Percentiles rank a stretch among this genome's conserved stretches.
Conservation (phyloP, 2,888 invertebrate genomes). For the Cistogaster globosa region DNA sequence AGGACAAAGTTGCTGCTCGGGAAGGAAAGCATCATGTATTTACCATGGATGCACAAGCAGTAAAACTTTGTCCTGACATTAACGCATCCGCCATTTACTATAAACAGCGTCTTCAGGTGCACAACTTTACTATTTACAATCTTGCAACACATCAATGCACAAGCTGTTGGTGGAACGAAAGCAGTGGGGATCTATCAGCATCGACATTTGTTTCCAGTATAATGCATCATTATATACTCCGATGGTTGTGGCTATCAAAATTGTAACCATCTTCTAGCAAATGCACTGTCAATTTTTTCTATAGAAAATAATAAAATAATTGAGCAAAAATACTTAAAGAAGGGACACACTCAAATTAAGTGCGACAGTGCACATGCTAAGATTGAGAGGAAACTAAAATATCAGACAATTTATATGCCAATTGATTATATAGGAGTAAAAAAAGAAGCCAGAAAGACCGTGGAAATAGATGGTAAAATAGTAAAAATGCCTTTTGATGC, state of each 20-base stretch:
- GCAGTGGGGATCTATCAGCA: background rate
- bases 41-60: too few relatives aligned
- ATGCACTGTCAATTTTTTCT: constrained; percentile 8
- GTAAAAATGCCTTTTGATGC: too few relatives aligned
- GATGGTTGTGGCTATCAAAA: constrained; percentile 5
- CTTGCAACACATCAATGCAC: constrained; percentile 2
- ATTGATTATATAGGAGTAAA: constrained; percentile 4
- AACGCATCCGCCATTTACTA: too few relatives aligned
- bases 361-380: constrained; percentile 5
- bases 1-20: background rate
- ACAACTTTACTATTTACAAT: constrained; percentile 9
- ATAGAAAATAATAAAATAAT: constrained; percentile 8
- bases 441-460: constrained; percentile 12
- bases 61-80: too few relatives aligned
- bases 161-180: background rate
- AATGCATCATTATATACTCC: constrained; percentile 7
- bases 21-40: constrained; percentile 1
- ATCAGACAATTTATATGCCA: background rate
- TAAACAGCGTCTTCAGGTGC: background rate
- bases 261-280: background rate
- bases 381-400: background rate
- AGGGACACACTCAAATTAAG: background rate
- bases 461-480: constrained; percentile 3
- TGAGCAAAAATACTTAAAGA: background rate
- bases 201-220: constrained; percentile 1